These are phyloP conservation scores for Himalopsyche phryganea DNA, from an alignment of 1,140 invertebrate species.

Conservation along the genomic window DNA sequence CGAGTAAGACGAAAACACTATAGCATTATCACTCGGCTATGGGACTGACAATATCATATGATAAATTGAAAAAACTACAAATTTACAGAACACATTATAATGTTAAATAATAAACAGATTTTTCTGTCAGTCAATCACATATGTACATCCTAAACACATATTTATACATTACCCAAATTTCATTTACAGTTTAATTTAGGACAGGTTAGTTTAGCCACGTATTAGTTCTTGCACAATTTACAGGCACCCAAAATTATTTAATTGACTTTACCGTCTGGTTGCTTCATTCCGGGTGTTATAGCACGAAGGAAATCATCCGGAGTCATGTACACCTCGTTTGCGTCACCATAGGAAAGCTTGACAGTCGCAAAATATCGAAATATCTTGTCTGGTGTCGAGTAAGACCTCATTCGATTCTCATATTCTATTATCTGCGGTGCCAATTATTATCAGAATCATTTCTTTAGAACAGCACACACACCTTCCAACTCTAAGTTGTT, in stretches of 20 bases:
- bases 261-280: constrained; percentile 83
- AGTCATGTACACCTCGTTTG: constrained; percentile 92
- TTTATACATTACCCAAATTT: too few relatives aligned
- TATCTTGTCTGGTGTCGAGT: constrained; percentile 97
- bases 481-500: too few relatives aligned
- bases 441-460: constrained; percentile 3
- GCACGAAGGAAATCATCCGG: constrained; percentile 96
- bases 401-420: constrained; percentile 93
- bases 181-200: too few relatives aligned
- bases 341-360: constrained; percentile 69
- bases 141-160: too few relatives aligned
- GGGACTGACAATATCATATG: too few relatives aligned
- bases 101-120: too few relatives aligned
- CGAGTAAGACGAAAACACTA: too few relatives aligned
- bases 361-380: constrained; percentile 99
- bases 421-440: constrained; percentile 89
- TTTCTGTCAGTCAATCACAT: too few relatives aligned
- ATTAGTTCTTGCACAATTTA: not conserved
- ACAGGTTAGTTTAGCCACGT: not conserved
- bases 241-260: not conserved
- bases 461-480: too few relatives aligned
- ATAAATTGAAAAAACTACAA: too few relatives aligned
- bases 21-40: too few relatives aligned
- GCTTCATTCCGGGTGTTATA: constrained; percentile 93
- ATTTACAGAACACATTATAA: too few relatives aligned